Conservation (phyloP, 2,797 vertebrate species). For the Platyrinchus mystaceus region DNA sequence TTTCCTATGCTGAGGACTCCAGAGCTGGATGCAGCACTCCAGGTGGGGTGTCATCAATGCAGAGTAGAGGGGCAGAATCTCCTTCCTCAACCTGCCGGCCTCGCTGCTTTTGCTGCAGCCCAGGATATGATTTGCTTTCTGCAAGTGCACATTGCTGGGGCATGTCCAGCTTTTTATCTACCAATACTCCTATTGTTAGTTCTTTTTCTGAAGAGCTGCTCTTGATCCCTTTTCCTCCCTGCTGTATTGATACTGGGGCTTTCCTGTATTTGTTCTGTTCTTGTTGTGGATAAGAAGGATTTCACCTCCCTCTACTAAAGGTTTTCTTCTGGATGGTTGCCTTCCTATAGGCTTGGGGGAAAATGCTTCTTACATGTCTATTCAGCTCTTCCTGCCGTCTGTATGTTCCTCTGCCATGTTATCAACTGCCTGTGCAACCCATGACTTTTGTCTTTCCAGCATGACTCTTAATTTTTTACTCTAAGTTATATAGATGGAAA, state of each 20-base stretch:
- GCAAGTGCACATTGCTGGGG: neutral
- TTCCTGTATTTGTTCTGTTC: neutral
- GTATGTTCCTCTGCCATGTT: neutral
- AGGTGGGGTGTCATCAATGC: too few species aligned
- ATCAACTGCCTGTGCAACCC: neutral
- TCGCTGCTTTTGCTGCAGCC: neutral
- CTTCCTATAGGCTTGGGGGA: neutral
- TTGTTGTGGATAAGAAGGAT: neutral
- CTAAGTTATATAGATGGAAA: neutral
- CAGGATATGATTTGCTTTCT: neutral
- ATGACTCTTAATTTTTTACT: neutral
- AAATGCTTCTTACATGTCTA: neutral
- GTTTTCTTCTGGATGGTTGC: neutral
- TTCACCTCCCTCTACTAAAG: neutral
- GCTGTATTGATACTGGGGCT: neutral
- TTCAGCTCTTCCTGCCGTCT: neutral
- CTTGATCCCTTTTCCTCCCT: too few species aligned
- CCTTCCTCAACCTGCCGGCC: neutral
- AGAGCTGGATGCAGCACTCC: neutral
- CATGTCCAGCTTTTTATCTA: neutral
- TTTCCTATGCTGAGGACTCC: neutral
- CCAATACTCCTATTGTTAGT: too few species aligned
- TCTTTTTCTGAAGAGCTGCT: neutral
- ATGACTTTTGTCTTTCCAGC: neutral
- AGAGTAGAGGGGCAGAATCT: neutral